Percentiles rank a stretch among this genome's conserved stretches.
Conservation (phyloP, 2,888 invertebrate genomes). For the Tenthredo scrophulariae region DNA sequence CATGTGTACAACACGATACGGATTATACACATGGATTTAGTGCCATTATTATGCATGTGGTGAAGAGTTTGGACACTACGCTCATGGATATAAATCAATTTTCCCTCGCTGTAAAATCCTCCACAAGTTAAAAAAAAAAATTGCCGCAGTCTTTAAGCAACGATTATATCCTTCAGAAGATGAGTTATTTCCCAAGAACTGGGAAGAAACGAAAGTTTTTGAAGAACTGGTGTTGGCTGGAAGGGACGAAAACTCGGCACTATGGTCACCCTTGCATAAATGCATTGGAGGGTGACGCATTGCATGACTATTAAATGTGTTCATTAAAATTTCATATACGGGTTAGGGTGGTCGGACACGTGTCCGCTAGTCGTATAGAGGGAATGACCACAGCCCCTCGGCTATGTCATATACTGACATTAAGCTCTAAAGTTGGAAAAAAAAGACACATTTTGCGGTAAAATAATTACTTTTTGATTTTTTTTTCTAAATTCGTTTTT, state of each 20-base stretch:
- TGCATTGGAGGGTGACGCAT: conserved; percentile 61
- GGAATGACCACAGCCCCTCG: neutral
- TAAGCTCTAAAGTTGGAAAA: neutral
- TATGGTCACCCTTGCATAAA: conserved; percentile 56
- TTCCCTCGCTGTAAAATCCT: neutral
- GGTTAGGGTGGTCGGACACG: conserved; percentile 35
- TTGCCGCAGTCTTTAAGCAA: neutral
- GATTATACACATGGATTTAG: neutral
- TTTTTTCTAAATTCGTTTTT: neutral
- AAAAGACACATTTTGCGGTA: neutral
- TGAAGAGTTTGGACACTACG: neutral
- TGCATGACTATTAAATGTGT: conserved; percentile 18
- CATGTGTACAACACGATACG: neutral
- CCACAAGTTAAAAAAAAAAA: too few relatives aligned
- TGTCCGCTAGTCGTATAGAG: neutral
- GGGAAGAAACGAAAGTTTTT: neutral
- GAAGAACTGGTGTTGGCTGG: neutral
- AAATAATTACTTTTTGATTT: neutral
- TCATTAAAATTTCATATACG: conserved; percentile 45
- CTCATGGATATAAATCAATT: neutral
- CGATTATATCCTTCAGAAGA: neutral
- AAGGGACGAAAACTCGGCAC: conserved; percentile 55
- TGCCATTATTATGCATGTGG: neutral
- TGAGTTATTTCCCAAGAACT: neutral
- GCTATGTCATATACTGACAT: neutral